Evolutionary conservation across 2,888 invertebrate genomes (phyloP), one percentile per base, ranked within the genome.

Genomic region (Oxytorus armatus): DNA sequence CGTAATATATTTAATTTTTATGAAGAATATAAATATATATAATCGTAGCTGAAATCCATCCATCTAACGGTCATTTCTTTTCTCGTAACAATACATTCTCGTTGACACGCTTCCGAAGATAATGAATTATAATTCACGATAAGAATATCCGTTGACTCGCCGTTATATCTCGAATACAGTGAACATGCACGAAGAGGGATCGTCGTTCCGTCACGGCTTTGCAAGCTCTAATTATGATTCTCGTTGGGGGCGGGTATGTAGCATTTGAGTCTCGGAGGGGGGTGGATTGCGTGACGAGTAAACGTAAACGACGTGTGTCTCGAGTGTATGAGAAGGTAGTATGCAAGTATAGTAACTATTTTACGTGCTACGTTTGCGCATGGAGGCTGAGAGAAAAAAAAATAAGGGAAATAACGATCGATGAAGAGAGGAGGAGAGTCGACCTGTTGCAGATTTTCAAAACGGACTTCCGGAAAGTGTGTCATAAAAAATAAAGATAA

Each of bases 401-500:
- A 11, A 33, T 10, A 25, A 77, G 63, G 69, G 42, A 36, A 42
- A 36, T 16, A 57, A 73, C 55, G 69, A 83, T 83, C 84, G 81
- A 83, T 82, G 74, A 42, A 16, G 21, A 63, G 61, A n/a, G n/a
- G n/a, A n/a, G 49, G 44, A 65, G 65, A 23, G 59, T 77, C 57
- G 44, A 63, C 84, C 84, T 83, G 84, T 84, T 84, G 84, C 83
- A 29, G 65, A 25, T 55, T 10, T 23, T 10, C 23, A 29, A n/a
- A n/a, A n/a, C n/a, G n/a, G n/a, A n/a, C n/a, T n/a, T n/a, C n/a
- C n/a, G n/a, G n/a, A n/a, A n/a, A n/a, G n/a, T n/a, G n/a, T n/a
- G n/a, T n/a, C n/a, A n/a, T 3, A 8, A 36, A 8, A 36, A 36
- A 36, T 8, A 36, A 36, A 36, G 10, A 36, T 7, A 8, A 1